phyloP scores from a whole-genome alignment of 2,797 vertebrate species.

The Lagorchestes hirsutus region DNA sequence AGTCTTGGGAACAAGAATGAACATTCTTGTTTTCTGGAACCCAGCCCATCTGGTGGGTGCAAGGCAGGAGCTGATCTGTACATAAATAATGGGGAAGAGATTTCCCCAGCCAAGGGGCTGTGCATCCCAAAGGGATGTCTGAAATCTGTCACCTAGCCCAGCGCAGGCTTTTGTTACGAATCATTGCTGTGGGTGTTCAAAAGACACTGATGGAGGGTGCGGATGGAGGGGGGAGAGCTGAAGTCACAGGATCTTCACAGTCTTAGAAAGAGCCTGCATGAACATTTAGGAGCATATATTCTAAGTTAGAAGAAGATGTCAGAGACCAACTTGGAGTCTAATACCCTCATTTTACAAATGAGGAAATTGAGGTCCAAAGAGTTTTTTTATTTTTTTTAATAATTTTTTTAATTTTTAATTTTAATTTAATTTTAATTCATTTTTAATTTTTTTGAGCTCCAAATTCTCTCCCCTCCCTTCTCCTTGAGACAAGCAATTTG shows the following conservation, averaged over 20 bases:
- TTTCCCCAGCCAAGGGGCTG: neutral
- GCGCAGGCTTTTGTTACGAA: neutral
- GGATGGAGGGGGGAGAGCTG: neutral
- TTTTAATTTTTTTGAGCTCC: neutral
- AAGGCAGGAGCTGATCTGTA: neutral
- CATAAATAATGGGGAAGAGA: constrained; percentile 8
- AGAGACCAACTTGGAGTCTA: neutral
- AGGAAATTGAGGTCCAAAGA: neutral
- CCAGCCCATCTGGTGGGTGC: neutral
- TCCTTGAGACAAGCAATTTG: neutral
- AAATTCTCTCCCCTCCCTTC: neutral
- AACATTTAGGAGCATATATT: neutral
- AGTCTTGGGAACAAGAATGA: neutral
- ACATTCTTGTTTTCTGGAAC: neutral
- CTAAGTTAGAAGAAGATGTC: neutral
- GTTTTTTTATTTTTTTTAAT: neutral
- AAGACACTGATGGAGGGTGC: neutral
- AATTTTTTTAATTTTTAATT: neutral
- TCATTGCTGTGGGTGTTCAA: neutral
- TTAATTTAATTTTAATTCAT: too few relatives aligned
- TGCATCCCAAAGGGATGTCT: constrained; percentile 4
- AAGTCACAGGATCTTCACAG: neutral
- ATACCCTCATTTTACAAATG: neutral
- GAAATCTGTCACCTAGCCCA: constrained; percentile 4
- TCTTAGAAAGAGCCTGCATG: neutral